Percentiles rank a stretch among this genome's conserved stretches.
Conservation (phyloP, 1,140 invertebrate genomes). For the Condylostylus longicornis region DNA sequence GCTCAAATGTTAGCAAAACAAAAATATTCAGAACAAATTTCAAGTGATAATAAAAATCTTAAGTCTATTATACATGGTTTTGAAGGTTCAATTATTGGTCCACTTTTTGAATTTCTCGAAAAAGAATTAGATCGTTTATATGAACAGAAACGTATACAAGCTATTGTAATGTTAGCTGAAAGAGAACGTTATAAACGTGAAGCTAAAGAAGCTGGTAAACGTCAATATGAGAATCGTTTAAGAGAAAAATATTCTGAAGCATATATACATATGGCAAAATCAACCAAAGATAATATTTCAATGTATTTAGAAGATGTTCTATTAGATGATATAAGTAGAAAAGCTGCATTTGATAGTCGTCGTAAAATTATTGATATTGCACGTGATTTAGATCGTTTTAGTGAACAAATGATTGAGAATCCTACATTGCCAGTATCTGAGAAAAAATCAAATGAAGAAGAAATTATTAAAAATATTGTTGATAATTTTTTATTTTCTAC, state of each 20-base stretch:
- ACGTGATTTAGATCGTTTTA: too few species aligned
- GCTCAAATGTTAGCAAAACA: not conserved
- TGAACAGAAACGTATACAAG: slow-evolving; percentile 51
- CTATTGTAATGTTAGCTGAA: slow-evolving; percentile 49
- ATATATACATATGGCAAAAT: too few species aligned
- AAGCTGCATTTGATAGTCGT: too few species aligned
- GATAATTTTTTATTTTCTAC: too few species aligned
- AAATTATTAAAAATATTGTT: too few species aligned
- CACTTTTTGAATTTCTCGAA: slow-evolving; percentile 23
- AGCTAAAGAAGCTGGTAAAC: slow-evolving; percentile 46
- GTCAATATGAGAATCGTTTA: slow-evolving; percentile 46
- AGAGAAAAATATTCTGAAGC: slow-evolving; percentile 44
- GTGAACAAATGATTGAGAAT: too few species aligned
- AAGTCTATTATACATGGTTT: slow-evolving; percentile 18
- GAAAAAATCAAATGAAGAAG: too few species aligned
- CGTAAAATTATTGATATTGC: too few species aligned
- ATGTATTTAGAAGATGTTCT: too few species aligned
- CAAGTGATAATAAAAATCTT: slow-evolving; percentile 11
- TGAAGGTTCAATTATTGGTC: slow-evolving; percentile 22
- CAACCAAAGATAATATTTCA: too few species aligned
- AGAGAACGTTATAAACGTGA: slow-evolving; percentile 45
- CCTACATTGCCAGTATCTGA: too few species aligned
- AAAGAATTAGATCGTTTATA: slow-evolving; percentile 52
- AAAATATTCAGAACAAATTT: slow-evolving; percentile 3
- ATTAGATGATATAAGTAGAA: too few species aligned